These are phyloP conservation scores for Rhabdornis inornatus DNA, from an alignment of 2,113 vertebrate species.

Conservation along the genomic window DNA sequence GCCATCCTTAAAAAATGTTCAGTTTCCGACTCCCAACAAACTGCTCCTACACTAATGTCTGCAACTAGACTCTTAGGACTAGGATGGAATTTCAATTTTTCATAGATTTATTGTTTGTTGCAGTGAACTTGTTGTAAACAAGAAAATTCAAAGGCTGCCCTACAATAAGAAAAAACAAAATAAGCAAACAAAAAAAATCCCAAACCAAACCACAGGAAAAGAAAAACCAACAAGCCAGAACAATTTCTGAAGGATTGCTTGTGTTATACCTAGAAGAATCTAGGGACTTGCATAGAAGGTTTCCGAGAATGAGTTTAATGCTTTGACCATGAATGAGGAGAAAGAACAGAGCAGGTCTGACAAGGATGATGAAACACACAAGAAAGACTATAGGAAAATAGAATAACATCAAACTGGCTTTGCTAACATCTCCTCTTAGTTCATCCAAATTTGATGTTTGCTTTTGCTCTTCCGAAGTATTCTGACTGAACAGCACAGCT, in stretches of 20 bases:
- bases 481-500: not conserved
- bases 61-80: not conserved
- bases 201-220: not conserved
- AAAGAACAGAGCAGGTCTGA: not conserved
- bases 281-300: not conserved
- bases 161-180: not conserved
- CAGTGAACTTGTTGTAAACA: not conserved
- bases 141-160: not conserved
- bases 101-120: not conserved
- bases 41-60: not conserved
- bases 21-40: constrained; percentile 1
- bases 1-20: constrained; percentile 56
- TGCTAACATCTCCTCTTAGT: not conserved
- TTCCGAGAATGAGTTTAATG: not conserved
- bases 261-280: not conserved
- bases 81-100: not conserved
- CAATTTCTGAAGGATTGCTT: not conserved
- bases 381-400: not conserved
- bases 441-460: not conserved
- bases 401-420: not conserved
- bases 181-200: not conserved
- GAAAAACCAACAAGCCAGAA: not conserved
- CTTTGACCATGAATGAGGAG: not conserved
- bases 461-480: not conserved
- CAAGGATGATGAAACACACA: not conserved